Base-by-base conservation (phyloP, 2,797 vertebrate species). In the Sphenodon punctatus region DNA sequence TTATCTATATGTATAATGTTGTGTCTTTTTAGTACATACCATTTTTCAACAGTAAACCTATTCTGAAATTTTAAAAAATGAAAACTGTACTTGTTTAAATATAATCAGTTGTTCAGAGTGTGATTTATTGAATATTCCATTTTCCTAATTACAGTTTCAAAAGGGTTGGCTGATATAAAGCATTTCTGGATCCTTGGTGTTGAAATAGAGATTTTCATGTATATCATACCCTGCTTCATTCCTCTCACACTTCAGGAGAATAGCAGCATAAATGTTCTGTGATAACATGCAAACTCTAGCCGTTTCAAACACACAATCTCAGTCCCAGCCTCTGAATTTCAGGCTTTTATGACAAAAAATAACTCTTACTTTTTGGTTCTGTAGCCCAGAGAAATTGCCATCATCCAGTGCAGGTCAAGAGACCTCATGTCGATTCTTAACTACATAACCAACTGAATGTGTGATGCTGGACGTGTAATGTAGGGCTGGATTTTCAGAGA, bases 41-140 rank as follows among this genome's bases (percentile, higher is more conserved):
- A 84, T 93, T 95, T 96, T 95, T 92, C 92, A 95, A 93, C 69
- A 84, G 86, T 92, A 90, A 93, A 94, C 80, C 90, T 94, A 91
- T 80, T 94, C 93, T 46, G 41, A 93, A 95, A 94, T 95, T 27
- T 42, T 72, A 60, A 89, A 95, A 93, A 95, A 89, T 89, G 78
- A 78, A 94, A 91, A 89, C 78, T 65, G 51, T 91, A 91, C 86
- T 95, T 95, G 89, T 95, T 93, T 96, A 93, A 94, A 92, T 91
- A 91, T 63, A 59, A 36, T 56, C 48, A 89, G 91, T 86, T 85
- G 68, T 91, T 81, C 78, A 75, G 80, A 59, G 7, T 61, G 76
- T 81, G 17, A 19, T 82, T 65, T 27, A 2, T 82, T 83, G 67
- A 78, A 56, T 25, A 64, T 73, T 56, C 61, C n/a, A 75, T 59